Conservation (phyloP, 2,888 invertebrate genomes). For the Orthonevra nobilis region DNA sequence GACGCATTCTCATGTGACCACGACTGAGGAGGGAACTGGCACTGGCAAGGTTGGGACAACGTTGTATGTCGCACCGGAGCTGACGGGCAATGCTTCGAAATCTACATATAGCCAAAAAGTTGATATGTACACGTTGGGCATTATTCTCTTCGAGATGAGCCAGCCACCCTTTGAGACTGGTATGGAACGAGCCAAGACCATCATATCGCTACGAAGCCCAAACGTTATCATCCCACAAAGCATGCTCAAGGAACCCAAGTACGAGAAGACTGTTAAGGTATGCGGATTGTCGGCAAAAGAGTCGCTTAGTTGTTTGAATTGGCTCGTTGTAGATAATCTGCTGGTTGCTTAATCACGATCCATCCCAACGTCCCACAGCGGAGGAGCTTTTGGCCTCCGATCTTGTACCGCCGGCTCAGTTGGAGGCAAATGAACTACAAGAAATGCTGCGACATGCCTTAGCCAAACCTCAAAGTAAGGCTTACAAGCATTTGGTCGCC, state of each 20-base stretch:
- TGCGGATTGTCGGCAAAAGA: too few species aligned
- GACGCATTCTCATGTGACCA: slow-evolving; percentile 73
- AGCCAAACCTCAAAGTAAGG: slow-evolving; percentile 89
- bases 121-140: slow-evolving; percentile 92
- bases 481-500: slow-evolving; percentile 86
- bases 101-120: slow-evolving; percentile 93
- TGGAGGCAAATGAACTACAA: slow-evolving; percentile 92
- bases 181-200: slow-evolving; percentile 92
- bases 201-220: slow-evolving; percentile 86
- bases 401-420: slow-evolving; percentile 90
- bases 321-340: slow-evolving; percentile 81
- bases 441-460: slow-evolving; percentile 91
- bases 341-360: slow-evolving; percentile 93
- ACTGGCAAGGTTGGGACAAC: slow-evolving; percentile 96
- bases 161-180: slow-evolving; percentile 90
- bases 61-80: slow-evolving; percentile 96
- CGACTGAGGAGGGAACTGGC: slow-evolving; percentile 79
- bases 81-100: slow-evolving; percentile 86
- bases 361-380: slow-evolving; percentile 90
- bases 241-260: slow-evolving; percentile 80
- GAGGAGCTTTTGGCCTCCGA: slow-evolving; percentile 91
- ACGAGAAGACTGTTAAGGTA: slow-evolving; percentile 82
- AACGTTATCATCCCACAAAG: slow-evolving; percentile 87
- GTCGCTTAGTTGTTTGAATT: too few species aligned
- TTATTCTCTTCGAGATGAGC: slow-evolving; percentile 98